Conservation (phyloP, 2,113 vertebrate species). For the Castor canadensis region DNA sequence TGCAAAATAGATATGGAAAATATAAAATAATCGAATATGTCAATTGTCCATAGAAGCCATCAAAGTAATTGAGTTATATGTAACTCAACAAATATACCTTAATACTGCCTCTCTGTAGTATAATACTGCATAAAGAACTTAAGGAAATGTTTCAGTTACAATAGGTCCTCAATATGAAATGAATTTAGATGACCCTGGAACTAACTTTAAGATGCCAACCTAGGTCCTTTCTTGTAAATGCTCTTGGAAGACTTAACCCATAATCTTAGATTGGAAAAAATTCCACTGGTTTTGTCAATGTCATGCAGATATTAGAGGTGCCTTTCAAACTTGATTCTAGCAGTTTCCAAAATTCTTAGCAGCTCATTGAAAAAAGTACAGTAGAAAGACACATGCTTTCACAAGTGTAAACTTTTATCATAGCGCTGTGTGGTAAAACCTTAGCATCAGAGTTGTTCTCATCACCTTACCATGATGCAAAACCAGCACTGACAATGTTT, state of each 20-base stretch:
- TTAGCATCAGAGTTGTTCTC: neutral
- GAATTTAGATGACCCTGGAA: neutral
- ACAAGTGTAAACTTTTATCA: neutral
- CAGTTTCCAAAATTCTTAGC: neutral
- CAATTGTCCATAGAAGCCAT: neutral
- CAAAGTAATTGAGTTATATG: neutral
- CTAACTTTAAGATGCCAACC: neutral
- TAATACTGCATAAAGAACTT: neutral
- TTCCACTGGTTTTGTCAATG: neutral
- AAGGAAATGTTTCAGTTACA: neutral
- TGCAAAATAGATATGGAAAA: neutral
- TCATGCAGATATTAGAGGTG: neutral
- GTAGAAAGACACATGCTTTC: neutral
- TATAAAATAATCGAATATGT: neutral
- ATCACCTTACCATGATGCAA: neutral
- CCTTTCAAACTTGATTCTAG: neutral
- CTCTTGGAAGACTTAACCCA: neutral
- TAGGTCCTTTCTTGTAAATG: neutral
- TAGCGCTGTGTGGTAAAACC: neutral
- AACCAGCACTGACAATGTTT: neutral
- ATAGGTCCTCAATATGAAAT: neutral
- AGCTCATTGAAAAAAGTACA: neutral
- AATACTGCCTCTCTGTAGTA: neutral
- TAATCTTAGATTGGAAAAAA: neutral
- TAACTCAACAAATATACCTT: neutral